phyloP scores from a whole-genome alignment of 2,888 invertebrate genomes.

The Tipula lateralis region DNA sequence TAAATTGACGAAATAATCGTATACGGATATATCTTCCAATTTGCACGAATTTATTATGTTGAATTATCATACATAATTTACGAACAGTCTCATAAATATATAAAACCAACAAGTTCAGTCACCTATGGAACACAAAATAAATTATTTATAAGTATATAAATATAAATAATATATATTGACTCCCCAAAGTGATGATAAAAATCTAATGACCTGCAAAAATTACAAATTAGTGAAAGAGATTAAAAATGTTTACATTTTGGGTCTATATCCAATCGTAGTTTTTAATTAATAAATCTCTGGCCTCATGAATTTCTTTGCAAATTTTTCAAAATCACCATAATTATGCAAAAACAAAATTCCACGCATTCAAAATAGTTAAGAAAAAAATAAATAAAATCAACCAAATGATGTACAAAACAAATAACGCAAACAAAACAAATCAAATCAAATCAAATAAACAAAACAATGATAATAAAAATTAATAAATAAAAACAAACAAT shows the following conservation, averaged over 20 bases:
- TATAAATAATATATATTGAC: no score
- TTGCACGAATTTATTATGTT: no score
- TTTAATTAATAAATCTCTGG: background rate
- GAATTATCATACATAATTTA: no score
- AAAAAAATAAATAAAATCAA: background rate
- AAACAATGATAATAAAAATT: background rate
- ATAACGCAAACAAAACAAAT: background rate
- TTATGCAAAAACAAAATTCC: background rate
- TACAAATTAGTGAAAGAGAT: background rate
- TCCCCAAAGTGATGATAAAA: background rate
- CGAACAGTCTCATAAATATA: no score
- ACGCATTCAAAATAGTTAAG: background rate
- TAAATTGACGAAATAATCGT: no score
- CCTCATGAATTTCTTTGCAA: background rate
- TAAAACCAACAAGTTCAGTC: no score
- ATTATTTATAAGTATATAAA: no score
- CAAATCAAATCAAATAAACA: background rate
- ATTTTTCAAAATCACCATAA: background rate
- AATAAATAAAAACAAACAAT: slow-evolving; percentile 14
- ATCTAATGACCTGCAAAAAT: slow-evolving; percentile 24
- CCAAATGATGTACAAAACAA: background rate
- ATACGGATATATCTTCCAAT: no score
- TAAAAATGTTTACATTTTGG: background rate
- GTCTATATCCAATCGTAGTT: background rate
- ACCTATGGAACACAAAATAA: no score